Base-by-base conservation (phyloP, 1,140 invertebrate genomes). In the Lordiphosa collinella region DNA sequence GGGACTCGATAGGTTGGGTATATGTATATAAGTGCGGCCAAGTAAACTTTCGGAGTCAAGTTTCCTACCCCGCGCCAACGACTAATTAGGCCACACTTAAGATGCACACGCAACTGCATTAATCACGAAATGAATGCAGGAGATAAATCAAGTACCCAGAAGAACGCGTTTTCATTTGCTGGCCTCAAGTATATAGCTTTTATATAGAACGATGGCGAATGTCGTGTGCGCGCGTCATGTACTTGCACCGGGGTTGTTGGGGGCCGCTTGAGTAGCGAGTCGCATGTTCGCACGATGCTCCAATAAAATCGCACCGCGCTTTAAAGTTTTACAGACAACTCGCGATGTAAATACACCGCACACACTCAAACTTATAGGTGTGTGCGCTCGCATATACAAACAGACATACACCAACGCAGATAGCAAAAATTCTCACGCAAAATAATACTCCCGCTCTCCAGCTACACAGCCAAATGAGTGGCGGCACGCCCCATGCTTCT, bases 231-330 rank as follows among this genome's bases (percentile, higher is more conserved):
- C 78, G 78, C 78, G 67, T 69, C 67, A 82, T 82, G 67, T 82
- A 78, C 68, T 63, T 65, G 57, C 31, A 35, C 11, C 18, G 63
- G 58, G 73, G 44, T 55, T 48, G 55, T 35, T 7, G 13, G 25
- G 18, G 32, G 7, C 4, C 11, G 9, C n/a, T 35, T 35, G 13
- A 12, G 13, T 34, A 48, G 50, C 29, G 67, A 66, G 53, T 71
- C 55, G 58, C 51, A 67, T 47, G 58, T 73, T 84, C 56, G 67
- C 68, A 84, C 64, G 64, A 61, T 56, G 59, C 67, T 60, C 78
- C 78, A 84, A 84, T 84, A 84, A 84, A 85, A 84, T 84, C 78
- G 78, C 64, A 57, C 72, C 79, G 78, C 79, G 79, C 50, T 84
- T 84, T 73, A 73, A 84, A 84, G 56, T 84, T 84, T 84, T 84